A percentile compares a stretch with the other conserved stretches of the same genome.
Evolutionary conservation across 2,113 vertebrate genomes (phyloP).

Genomic region (Tupaia chinensis): DNA sequence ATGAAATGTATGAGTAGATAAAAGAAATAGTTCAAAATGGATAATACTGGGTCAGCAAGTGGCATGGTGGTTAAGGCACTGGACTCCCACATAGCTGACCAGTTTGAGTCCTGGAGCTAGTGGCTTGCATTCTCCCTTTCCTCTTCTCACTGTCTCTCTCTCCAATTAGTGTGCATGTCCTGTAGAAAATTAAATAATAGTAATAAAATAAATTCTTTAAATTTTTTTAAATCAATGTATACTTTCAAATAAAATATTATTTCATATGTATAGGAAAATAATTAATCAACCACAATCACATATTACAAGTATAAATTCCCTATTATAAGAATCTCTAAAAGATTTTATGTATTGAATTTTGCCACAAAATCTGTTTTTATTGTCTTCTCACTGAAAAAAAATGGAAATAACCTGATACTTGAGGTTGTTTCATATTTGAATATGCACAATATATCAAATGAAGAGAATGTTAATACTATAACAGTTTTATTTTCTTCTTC

Average conservation of each 20-base stretch:
- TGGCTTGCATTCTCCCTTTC: too few relatives aligned
- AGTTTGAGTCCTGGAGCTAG: too few relatives aligned
- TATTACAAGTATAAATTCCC: neutral
- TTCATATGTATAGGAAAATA: neutral
- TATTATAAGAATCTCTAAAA: slow-evolving; percentile 17
- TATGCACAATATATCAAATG: neutral
- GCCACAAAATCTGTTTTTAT: neutral
- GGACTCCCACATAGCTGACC: too few relatives aligned
- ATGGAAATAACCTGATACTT: neutral
- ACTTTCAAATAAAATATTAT: neutral
- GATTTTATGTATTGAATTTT: neutral
- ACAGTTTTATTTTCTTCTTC: neutral
- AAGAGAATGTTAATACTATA: slow-evolving; percentile 5
- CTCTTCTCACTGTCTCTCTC: too few relatives aligned
- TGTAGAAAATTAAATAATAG: too few relatives aligned
- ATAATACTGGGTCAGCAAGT: too few relatives aligned
- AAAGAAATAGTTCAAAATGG: neutral
- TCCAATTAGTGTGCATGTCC: too few relatives aligned
- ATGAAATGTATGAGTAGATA: neutral
- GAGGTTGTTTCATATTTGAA: neutral
- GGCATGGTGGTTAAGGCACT: too few relatives aligned
- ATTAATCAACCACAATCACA: neutral
- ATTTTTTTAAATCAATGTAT: slow-evolving; percentile 27
- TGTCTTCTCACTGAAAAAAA: slow-evolving; percentile 3
- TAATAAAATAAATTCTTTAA: too few relatives aligned